Evolutionary conservation across 2,888 invertebrate genomes (phyloP).

Genomic region (Synergus laeviventris): DNA sequence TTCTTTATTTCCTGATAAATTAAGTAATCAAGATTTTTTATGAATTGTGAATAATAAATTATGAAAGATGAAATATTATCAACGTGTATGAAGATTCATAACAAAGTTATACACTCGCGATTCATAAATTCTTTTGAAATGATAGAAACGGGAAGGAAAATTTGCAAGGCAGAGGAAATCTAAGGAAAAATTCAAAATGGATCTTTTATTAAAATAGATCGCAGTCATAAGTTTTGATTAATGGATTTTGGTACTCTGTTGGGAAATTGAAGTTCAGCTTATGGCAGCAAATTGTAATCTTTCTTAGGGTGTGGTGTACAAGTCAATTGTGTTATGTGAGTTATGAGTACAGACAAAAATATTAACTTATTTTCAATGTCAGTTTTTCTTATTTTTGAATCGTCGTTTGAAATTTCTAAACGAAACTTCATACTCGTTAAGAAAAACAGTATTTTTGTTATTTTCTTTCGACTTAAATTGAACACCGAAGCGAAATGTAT

Average conservation of each 20-base stretch:
- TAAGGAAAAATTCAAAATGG: neutral
- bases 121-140: neutral
- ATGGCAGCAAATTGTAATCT: constrained; percentile 14
- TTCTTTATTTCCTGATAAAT: too few species aligned
- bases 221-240: constrained; percentile 15
- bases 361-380: neutral
- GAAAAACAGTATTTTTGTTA: neutral
- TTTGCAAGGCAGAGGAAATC: neutral
- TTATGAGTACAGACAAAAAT: neutral
- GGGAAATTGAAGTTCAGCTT: constrained; percentile 22
- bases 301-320: constrained; percentile 10
- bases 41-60: too few species aligned
- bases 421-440: neutral
- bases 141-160: neutral
- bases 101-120: neutral
- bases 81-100: too few species aligned
- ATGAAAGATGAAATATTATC: too few species aligned
- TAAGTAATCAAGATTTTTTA: too few species aligned
- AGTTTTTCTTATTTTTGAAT: too few species aligned
- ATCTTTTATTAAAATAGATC: constrained; percentile 28
- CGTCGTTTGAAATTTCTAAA: neutral
- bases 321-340: constrained; percentile 11
- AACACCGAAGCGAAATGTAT: constrained; percentile 6
- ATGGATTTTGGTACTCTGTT: constrained; percentile 1
- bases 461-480: constrained; percentile 9